Conservation (phyloP, 2,888 invertebrate species). For the Synanthedon myopaeformis region DNA sequence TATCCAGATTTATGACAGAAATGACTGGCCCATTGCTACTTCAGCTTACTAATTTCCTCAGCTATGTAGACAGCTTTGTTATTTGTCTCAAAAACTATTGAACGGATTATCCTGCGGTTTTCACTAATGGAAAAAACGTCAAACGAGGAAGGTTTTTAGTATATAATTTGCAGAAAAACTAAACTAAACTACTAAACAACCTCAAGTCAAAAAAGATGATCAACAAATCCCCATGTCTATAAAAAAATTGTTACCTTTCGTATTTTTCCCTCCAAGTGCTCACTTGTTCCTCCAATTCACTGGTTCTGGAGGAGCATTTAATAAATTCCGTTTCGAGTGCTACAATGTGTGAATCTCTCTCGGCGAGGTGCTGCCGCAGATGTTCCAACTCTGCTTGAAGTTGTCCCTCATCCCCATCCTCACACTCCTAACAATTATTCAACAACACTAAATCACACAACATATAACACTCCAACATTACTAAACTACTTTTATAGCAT, state of each 20-base stretch:
- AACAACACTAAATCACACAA: background rate
- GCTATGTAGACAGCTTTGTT: too few species aligned
- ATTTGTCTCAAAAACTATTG: too few species aligned
- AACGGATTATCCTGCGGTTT: too few species aligned
- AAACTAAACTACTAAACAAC: too few species aligned
- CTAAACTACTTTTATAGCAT: too few species aligned
- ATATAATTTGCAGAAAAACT: too few species aligned
- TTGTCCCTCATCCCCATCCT: conserved; percentile 69
- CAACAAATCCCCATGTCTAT: conserved; percentile 7
- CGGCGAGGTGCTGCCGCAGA: conserved; percentile 83
- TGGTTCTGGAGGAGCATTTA: conserved; percentile 82
- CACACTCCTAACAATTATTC: conserved; percentile 42
- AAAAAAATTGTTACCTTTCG: conserved; percentile 71
- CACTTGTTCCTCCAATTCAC: conserved; percentile 85
- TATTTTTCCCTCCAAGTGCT: conserved; percentile 93
- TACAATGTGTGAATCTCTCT: conserved; percentile 85
- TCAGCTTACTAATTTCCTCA: too few species aligned
- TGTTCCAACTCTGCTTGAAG: conserved; percentile 90
- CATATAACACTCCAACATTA: too few species aligned
- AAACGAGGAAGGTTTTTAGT: too few species aligned
- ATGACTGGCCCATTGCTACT: too few species aligned
- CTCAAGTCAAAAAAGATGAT: background rate
- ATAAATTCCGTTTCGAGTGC: conserved; percentile 89
- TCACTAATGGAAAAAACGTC: too few species aligned
- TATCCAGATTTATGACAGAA: too few species aligned